Percentiles rank a stretch among this genome's conserved stretches.
Evolutionary conservation across 2,797 vertebrate species (phyloP).

Genomic region (Tragelaphus eurycerus): DNA sequence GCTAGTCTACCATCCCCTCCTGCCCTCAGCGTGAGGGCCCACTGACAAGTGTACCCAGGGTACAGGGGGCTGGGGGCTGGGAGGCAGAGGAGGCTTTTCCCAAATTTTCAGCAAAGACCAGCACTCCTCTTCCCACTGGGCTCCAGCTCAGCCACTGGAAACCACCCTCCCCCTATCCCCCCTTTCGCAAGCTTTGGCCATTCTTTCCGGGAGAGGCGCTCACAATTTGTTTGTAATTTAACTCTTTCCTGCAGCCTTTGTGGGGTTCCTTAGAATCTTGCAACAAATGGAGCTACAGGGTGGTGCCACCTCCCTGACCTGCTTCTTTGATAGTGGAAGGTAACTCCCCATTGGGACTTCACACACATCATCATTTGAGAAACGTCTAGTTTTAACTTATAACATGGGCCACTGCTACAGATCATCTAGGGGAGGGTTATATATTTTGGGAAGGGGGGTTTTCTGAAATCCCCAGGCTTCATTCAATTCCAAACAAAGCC

Average conservation of each 20-base stretch:
- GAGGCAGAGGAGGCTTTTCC: background rate
- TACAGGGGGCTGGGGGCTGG: background rate
- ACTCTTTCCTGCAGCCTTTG: slow-evolving; percentile 39
- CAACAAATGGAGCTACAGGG: slow-evolving; percentile 20
- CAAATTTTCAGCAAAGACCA: background rate
- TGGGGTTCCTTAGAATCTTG: background rate
- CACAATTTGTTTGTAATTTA: slow-evolving; percentile 26
- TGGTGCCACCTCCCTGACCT: background rate
- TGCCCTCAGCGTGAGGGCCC: background rate
- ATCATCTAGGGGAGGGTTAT: background rate
- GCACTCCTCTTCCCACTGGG: slow-evolving; percentile 6
- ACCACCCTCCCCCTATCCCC: slow-evolving; percentile 50
- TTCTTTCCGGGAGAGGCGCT: slow-evolving; percentile 55
- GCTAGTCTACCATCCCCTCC: background rate
- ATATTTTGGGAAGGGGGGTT: background rate
- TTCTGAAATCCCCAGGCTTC: slow-evolving; percentile 44
- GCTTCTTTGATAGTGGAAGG: background rate
- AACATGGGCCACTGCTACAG: background rate
- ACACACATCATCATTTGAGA: background rate
- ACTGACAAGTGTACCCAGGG: background rate
- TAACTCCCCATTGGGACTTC: background rate
- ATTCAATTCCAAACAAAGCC: slow-evolving; percentile 57
- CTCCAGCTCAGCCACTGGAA: slow-evolving; percentile 61
- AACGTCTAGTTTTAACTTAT: background rate
- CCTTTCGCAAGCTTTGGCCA: slow-evolving; percentile 59